A percentile compares a stretch with the other conserved stretches of the same genome.
Evolutionary conservation across 2,888 invertebrate species (phyloP).

Genomic region (Hermaeophaga mercurialis): DNA sequence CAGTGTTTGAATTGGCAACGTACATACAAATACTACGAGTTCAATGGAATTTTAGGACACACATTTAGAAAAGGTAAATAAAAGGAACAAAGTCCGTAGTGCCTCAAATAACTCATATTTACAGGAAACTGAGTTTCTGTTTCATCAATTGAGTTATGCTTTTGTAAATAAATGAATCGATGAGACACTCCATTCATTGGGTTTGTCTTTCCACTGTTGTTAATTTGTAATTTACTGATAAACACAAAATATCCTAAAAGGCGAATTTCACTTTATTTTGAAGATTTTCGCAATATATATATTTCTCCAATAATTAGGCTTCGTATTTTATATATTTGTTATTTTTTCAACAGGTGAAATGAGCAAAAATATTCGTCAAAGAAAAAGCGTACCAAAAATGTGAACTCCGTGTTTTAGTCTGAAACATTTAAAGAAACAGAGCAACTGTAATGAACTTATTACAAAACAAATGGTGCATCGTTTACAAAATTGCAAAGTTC

Average conservation of each 20-base stretch:
- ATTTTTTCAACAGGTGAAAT: no score
- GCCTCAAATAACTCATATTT: conserved; percentile 10
- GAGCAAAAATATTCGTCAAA: no score
- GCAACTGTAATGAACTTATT: background rate
- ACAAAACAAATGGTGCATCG: background rate
- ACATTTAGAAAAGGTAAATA: conserved; percentile 6
- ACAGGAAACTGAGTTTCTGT: conserved; percentile 3
- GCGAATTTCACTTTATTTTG: no score
- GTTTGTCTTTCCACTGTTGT: no score
- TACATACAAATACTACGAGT: background rate
- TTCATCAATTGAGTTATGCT: conserved; percentile 14
- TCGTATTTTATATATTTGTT: no score
- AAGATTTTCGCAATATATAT: no score
- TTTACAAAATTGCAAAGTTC: background rate
- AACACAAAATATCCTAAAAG: no score
- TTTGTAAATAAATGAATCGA: conserved; percentile 12
- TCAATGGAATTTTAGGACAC: background rate
- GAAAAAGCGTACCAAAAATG: no score
- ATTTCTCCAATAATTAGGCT: no score
- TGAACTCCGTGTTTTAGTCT: no score
- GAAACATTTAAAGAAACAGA: no score
- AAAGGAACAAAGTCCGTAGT: background rate
- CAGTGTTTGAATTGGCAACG: background rate
- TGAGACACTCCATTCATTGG: background rate
- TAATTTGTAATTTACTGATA: no score